These are phyloP conservation scores for Notospermus geniculatus DNA, from an alignment of 1,140 invertebrate genomes.

Conservation along the genomic window DNA sequence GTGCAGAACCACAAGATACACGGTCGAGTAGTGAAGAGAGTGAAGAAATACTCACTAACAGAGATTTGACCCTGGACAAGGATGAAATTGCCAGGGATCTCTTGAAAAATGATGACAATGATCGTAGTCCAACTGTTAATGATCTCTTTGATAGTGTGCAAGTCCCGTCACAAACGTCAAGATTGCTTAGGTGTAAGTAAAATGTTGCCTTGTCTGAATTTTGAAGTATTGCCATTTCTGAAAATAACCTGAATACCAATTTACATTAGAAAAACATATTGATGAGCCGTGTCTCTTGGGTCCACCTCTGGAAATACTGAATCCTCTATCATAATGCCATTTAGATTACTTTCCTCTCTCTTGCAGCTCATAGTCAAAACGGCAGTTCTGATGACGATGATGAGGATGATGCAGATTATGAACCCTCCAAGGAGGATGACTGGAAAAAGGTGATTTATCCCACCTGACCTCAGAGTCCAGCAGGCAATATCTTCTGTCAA, in stretches of 20 bases:
- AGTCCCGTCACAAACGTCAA: slow-evolving; percentile 43
- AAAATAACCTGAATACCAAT: too few species aligned
- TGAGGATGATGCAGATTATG: slow-evolving; percentile 61
- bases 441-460: slow-evolving; percentile 57
- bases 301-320: too few species aligned
- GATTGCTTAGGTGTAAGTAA: slow-evolving; percentile 58
- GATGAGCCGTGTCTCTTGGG: too few species aligned
- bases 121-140: slow-evolving; percentile 45
- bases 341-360: slow-evolving; percentile 34
- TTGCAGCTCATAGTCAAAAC: slow-evolving; percentile 54
- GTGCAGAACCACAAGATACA: slow-evolving; percentile 52
- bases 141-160: slow-evolving; percentile 51
- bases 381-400: slow-evolving; percentile 59
- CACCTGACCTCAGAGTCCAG: too few species aligned
- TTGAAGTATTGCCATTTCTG: too few species aligned
- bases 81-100: slow-evolving; percentile 55
- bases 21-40: slow-evolving; percentile 59
- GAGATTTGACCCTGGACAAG: slow-evolving; percentile 59
- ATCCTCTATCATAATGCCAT: too few species aligned
- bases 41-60: slow-evolving; percentile 55
- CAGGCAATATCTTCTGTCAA: too few species aligned
- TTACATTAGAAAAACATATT: too few species aligned
- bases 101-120: slow-evolving; percentile 47
- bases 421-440: slow-evolving; percentile 51
- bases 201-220: not conserved